phyloP scores from a whole-genome alignment of 2,888 invertebrate species.

The Rugalucina vietnamica region DNA sequence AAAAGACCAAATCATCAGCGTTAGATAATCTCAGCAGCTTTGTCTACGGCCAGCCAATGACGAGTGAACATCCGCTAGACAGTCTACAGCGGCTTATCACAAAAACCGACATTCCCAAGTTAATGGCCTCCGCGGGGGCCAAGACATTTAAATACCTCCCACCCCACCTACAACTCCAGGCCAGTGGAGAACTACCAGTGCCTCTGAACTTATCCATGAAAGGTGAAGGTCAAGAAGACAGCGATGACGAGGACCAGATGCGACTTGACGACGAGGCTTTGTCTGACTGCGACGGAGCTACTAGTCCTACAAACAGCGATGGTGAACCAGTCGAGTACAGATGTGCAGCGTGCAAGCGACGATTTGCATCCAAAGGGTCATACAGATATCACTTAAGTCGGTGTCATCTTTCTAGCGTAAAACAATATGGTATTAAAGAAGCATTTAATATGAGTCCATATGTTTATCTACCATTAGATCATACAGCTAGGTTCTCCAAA shows the following conservation, averaged over 20 bases:
- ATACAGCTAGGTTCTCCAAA: slow-evolving; percentile 94
- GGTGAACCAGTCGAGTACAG: slow-evolving; percentile 74
- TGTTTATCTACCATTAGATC: slow-evolving; percentile 82
- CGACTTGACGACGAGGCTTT: slow-evolving; percentile 57
- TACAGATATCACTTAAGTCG: slow-evolving; percentile 95
- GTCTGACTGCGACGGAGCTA: slow-evolving; percentile 64
- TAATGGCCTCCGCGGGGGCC: slow-evolving; percentile 55
- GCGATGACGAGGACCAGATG: slow-evolving; percentile 48
- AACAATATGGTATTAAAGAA: slow-evolving; percentile 80
- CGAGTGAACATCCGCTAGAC: slow-evolving; percentile 92
- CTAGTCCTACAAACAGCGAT: slow-evolving; percentile 70
- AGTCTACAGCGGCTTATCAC: slow-evolving; percentile 98
- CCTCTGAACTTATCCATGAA: slow-evolving; percentile 76
- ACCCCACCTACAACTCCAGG: slow-evolving; percentile 55
- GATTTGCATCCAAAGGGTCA: slow-evolving; percentile 98
- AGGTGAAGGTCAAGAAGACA: slow-evolving; percentile 56
- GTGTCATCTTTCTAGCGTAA: slow-evolving; percentile 80
- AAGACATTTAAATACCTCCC: slow-evolving; percentile 61
- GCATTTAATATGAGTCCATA: slow-evolving; percentile 82
- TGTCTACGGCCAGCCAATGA: slow-evolving; percentile 81
- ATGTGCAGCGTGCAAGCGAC: slow-evolving; percentile 84
- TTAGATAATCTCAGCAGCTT: slow-evolving; percentile 81
- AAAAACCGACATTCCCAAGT: slow-evolving; percentile 90
- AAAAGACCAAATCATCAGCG: slow-evolving; percentile 72
- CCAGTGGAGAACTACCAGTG: slow-evolving; percentile 63